These are phyloP conservation scores for Calephelis perditalis DNA, from an alignment of 2,888 invertebrate species.

Conservation along the genomic window DNA sequence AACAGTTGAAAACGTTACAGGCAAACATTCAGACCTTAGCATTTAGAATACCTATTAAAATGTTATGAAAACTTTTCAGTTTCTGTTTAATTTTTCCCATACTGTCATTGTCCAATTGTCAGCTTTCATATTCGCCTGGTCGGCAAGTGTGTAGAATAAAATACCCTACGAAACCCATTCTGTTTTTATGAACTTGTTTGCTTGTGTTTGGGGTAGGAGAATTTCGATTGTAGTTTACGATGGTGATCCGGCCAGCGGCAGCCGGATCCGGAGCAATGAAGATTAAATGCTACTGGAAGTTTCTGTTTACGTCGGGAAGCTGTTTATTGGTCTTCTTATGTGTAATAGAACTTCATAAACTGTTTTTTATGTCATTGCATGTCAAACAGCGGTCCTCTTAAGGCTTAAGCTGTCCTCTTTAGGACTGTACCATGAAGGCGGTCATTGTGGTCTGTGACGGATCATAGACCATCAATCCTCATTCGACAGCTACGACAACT, in stretches of 20 bases:
- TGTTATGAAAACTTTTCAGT: too few species aligned
- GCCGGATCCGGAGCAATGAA: slow-evolving; percentile 7
- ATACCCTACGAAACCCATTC: background rate
- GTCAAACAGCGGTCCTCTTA: background rate
- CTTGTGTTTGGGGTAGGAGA: background rate
- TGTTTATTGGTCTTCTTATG: background rate
- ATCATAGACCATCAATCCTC: too few species aligned
- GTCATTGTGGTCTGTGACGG: too few species aligned
- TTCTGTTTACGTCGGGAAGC: background rate
- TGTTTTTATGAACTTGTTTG: background rate
- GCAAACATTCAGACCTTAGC: too few species aligned
- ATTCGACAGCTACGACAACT: too few species aligned
- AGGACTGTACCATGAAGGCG: too few species aligned
- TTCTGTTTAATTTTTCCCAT: too few species aligned
- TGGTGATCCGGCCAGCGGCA: background rate
- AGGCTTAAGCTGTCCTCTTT: background rate
- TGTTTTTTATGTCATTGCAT: background rate
- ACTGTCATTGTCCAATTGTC: too few species aligned
- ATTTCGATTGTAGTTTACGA: slow-evolving; percentile 6
- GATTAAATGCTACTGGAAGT: background rate
- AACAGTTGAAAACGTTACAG: too few species aligned
- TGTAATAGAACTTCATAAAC: background rate
- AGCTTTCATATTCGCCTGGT: too few species aligned
- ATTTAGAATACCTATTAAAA: too few species aligned
- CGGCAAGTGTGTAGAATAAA: too few species aligned